phyloP scores from a whole-genome alignment of 2,113 vertebrate genomes.

The Python bivittatus region DNA sequence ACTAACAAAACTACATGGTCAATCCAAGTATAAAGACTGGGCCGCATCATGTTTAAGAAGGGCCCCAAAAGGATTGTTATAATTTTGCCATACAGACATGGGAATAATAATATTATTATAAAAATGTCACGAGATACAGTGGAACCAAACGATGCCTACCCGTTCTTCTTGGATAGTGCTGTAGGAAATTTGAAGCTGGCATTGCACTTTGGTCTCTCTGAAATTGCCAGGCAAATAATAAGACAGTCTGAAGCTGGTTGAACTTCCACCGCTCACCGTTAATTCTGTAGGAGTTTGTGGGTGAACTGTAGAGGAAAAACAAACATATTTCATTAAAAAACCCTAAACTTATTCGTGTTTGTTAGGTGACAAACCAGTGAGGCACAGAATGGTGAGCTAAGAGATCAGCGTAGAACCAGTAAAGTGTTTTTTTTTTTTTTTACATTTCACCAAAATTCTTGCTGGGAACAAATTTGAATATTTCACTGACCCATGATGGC shows the following conservation, averaged over 20 bases:
- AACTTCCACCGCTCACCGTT: slow-evolving; percentile 55
- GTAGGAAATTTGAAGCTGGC: slow-evolving; percentile 70
- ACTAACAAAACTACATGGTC: neutral
- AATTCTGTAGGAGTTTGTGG: slow-evolving; percentile 68
- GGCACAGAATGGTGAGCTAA: neutral
- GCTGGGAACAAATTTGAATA: neutral
- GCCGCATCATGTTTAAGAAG: neutral
- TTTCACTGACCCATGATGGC: neutral
- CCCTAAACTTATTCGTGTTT: neutral
- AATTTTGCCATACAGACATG: neutral
- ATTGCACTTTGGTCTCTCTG: slow-evolving; percentile 67
- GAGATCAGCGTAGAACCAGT: neutral
- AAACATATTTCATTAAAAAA: neutral
- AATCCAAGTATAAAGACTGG: neutral
- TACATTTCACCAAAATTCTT: neutral
- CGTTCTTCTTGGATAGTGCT: slow-evolving; percentile 44
- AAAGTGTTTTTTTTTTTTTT: neutral
- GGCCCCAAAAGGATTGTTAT: neutral
- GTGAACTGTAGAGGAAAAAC: slow-evolving; percentile 68
- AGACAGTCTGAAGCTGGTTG: slow-evolving; percentile 56
- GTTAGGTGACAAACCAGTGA: neutral
- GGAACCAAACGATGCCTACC: slow-evolving; percentile 61
- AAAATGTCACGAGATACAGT: neutral
- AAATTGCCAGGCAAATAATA: slow-evolving; percentile 75
- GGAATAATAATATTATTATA: neutral